Evolutionary conservation across 2,113 vertebrate genomes (phyloP).

Genomic region (Scomber scombrus): DNA sequence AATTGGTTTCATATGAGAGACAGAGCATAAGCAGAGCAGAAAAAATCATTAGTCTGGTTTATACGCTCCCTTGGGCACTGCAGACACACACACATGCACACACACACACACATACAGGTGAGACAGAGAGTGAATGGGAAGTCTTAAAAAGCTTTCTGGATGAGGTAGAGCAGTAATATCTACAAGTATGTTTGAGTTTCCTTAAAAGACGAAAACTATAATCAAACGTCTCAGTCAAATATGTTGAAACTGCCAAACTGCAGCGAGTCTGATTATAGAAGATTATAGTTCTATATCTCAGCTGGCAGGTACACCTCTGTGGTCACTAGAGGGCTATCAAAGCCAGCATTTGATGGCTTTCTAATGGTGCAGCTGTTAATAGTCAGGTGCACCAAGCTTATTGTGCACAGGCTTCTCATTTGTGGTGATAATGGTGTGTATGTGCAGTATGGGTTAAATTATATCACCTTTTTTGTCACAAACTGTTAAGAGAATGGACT

Average conservation of each 20-base stretch:
- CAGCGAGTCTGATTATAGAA: conserved; percentile 53
- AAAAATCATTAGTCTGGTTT: conserved; percentile 60
- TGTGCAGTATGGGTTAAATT: conserved; percentile 37
- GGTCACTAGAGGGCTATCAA: conserved; percentile 79
- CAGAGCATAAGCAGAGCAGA: conserved; percentile 48
- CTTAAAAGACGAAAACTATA: conserved; percentile 13
- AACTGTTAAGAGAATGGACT: neutral
- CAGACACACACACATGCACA: neutral
- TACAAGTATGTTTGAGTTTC: neutral
- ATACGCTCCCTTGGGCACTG: conserved; percentile 30
- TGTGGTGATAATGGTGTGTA: conserved; percentile 41
- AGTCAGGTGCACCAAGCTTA: conserved; percentile 54
- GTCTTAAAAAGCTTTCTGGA: conserved; percentile 38
- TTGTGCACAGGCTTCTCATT: conserved; percentile 51
- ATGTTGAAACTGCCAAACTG: conserved; percentile 24
- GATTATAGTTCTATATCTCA: conserved; percentile 42
- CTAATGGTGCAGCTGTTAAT: conserved; percentile 37
- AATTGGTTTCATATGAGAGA: conserved; percentile 62
- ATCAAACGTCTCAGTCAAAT: conserved; percentile 38
- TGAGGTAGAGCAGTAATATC: conserved; percentile 38
- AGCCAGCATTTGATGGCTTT: conserved; percentile 24
- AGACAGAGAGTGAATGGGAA: neutral
- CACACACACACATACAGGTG: conserved; percentile 20
- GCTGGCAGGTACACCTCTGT: conserved; percentile 59
- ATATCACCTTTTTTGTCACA: conserved; percentile 48